phyloP scores from a whole-genome alignment of 2,797 vertebrate species.

The Ambastaia sidthimunki region DNA sequence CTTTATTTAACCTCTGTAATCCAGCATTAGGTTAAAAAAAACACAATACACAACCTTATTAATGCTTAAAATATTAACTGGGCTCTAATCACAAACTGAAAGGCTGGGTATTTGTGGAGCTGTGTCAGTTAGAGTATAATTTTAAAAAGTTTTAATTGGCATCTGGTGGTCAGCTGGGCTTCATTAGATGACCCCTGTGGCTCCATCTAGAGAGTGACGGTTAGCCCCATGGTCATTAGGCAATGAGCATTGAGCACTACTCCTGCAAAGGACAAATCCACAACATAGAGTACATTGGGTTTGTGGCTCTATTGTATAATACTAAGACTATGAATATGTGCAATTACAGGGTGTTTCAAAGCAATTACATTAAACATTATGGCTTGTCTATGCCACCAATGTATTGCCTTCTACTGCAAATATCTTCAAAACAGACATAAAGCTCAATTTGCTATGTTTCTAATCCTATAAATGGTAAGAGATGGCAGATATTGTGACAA shows the following conservation, averaged over 20 bases:
- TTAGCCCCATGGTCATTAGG: conserved; percentile 61
- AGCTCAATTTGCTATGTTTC: neutral
- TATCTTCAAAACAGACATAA: neutral
- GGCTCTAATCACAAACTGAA: conserved; percentile 70
- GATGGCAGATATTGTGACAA: conserved; percentile 16
- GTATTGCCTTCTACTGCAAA: conserved; percentile 13
- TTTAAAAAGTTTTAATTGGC: conserved; percentile 60
- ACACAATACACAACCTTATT: conserved; percentile 54
- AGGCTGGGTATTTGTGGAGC: conserved; percentile 35
- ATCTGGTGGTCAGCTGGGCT: conserved; percentile 71
- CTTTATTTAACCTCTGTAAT: conserved; percentile 36
- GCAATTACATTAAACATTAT: conserved; percentile 11
- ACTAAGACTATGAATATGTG: neutral
- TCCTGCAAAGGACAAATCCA: neutral
- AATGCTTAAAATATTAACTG: conserved; percentile 68
- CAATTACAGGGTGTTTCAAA: conserved; percentile 3
- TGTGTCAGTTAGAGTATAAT: conserved; percentile 42
- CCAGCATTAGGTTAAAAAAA: conserved; percentile 4
- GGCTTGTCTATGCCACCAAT: conserved; percentile 15
- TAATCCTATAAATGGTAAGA: conserved; percentile 5
- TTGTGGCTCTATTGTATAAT: conserved; percentile 6
- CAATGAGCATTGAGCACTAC: neutral
- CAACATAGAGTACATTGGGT: conserved; percentile 11
- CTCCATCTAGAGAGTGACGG: conserved; percentile 65
- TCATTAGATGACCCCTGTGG: conserved; percentile 77